A percentile compares a stretch with the other conserved stretches of the same genome.
phyloP scores from a whole-genome alignment of 2,888 invertebrate genomes.

The Odontocolon sp. region DNA sequence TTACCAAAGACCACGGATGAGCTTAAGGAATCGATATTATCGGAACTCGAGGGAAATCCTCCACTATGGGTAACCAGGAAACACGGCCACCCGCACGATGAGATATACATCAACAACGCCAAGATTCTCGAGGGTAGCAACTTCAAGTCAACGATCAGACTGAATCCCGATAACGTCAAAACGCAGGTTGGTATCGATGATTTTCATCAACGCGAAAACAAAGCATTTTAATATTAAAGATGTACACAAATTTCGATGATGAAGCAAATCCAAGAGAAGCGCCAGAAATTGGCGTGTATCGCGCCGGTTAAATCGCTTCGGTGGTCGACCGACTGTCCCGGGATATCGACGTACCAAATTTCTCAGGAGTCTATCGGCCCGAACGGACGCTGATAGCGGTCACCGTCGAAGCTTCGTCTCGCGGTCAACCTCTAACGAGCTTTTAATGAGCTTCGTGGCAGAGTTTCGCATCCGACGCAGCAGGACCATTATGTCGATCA shows the following conservation, averaged over 20 bases:
- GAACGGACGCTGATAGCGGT: not conserved
- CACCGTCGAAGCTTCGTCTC: conserved; percentile 44
- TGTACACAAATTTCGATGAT: too few relatives aligned
- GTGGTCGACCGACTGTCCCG: not conserved
- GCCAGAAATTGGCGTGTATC: too few relatives aligned
- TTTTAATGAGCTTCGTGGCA: conserved; percentile 70
- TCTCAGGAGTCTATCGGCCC: not conserved
- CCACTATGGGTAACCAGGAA: conserved; percentile 91
- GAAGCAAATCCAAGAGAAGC: too few relatives aligned
- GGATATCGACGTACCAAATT: not conserved
- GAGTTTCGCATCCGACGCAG: conserved; percentile 23
- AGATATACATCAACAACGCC: conserved; percentile 94
- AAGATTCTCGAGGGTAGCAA: conserved; percentile 87
- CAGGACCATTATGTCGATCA: conserved; percentile 61
- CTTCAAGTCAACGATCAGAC: conserved; percentile 84
- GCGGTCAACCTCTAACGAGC: conserved; percentile 69
- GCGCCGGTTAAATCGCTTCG: not conserved
- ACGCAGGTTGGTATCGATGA: conserved; percentile 83
- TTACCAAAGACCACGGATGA: conserved; percentile 87
- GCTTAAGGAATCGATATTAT: conserved; percentile 87
- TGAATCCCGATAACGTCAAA: conserved; percentile 78
- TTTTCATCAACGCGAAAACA: not conserved
- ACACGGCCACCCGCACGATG: conserved; percentile 84
- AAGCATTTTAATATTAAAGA: too few relatives aligned
- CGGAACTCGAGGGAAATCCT: conserved; percentile 92